Conservation (phyloP, 2,113 vertebrate genomes). For the Hippocampus guttulatus region DNA sequence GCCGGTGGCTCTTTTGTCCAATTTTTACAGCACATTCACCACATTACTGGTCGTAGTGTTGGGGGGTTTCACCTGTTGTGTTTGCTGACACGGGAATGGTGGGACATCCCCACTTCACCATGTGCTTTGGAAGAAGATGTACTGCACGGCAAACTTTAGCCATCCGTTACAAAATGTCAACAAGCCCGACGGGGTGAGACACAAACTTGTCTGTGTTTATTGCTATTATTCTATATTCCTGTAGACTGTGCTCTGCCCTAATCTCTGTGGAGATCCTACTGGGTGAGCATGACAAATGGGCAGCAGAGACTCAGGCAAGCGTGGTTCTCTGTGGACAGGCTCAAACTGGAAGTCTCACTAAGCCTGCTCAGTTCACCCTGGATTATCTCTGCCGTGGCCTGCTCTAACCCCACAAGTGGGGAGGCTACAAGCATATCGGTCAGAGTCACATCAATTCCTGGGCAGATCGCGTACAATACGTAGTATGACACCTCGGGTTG, state of each 20-base stretch:
- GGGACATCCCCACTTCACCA: slow-evolving; percentile 9
- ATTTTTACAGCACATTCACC: slow-evolving; percentile 3
- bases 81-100: slow-evolving; percentile 9
- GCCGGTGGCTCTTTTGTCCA: slow-evolving; percentile 39
- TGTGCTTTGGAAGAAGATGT: slow-evolving; percentile 54
- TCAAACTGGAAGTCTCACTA: slow-evolving; percentile 63
- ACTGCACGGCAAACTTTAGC: slow-evolving; percentile 61
- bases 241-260: slow-evolving; percentile 63
- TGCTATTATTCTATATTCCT: slow-evolving; percentile 70
- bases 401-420: slow-evolving; percentile 46
- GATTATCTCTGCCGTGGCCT: slow-evolving; percentile 65
- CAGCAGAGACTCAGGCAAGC: slow-evolving; percentile 65
- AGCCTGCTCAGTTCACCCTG: slow-evolving; percentile 59
- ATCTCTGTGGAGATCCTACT: slow-evolving; percentile 70
- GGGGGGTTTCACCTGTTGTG: slow-evolving; percentile 28
- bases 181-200: slow-evolving; percentile 58
- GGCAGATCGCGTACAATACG: slow-evolving; percentile 2
- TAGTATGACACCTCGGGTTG: not conserved
- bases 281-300: slow-evolving; percentile 71
- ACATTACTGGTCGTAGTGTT: not conserved
- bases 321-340: slow-evolving; percentile 63
- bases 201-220: slow-evolving; percentile 71
- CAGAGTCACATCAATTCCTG: not conserved
- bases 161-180: slow-evolving; percentile 64
- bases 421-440: slow-evolving; percentile 22